Evolutionary conservation across 2,888 invertebrate genomes (phyloP), one percentile per base, ranked within the genome.

Genomic region (Fragum fragum): DNA sequence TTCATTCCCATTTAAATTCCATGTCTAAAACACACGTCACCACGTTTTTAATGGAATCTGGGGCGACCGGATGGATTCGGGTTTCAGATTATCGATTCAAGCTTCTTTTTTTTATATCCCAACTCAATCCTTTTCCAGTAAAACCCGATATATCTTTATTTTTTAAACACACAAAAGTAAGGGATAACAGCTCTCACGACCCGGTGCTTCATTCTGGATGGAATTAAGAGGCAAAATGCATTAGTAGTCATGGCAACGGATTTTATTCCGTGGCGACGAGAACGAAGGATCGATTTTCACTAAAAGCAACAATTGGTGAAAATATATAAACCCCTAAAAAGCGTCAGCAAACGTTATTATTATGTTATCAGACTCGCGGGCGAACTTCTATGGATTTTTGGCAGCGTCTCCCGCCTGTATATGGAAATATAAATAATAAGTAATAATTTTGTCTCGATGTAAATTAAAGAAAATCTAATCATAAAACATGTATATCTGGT

Each of bases 151-250:
- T 47, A 47, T 18, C n/a, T 14, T 47, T 47, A 57, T 26, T 39
- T 39, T 39, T 66, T 26, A 42, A 39, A 66, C 39, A 66, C 66
- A 66, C 66, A 66, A 39, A 42, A 66, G 42, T 66, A 66, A 42
- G 42, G 66, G 66, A 66, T 66, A 66, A 66, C 79, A 66, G 73
- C 83, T 77, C 79, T 74, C 77, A 74, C 57, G 66, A 70, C 71
- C 71, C 70, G 57, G 70, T 76, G 57, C 76, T 82, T 81, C 77
- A 80, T 81, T 76, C 72, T 69, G 83, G 85, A 71, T 77, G 66
- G 78, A 82, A 81, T 85, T 80, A 80, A 85, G 80, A 83, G 80
- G 76, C 82, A 83, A 80, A 85, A 85, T 83, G 85, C 85, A 85
- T 85, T 85, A 85, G 85, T 85, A 85, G 78, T 61, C 82, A 85